Evolutionary conservation across 2,113 vertebrate genomes (phyloP).

Genomic region (Lota lota): DNA sequence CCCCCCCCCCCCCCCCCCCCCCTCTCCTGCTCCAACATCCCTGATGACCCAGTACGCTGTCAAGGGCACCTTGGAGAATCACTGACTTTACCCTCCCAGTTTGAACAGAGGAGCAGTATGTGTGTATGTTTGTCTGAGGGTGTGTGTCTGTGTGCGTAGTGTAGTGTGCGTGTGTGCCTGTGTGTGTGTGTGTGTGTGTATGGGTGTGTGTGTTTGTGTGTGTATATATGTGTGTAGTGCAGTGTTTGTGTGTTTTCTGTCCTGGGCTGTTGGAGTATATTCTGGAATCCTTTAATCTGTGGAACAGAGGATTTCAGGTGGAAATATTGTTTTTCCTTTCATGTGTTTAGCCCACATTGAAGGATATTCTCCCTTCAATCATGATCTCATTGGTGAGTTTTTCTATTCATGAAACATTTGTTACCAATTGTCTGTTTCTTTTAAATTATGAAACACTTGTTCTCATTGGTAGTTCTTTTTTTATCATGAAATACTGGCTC

Average conservation of each 20-base stretch:
- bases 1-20: background rate
- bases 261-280: slow-evolving; percentile 47
- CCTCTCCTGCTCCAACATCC: slow-evolving; percentile 13
- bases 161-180: background rate
- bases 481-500: background rate
- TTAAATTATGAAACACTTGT: no score
- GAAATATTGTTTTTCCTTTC: slow-evolving; percentile 15
- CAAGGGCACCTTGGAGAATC: slow-evolving; percentile 65
- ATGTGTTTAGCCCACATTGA: slow-evolving; percentile 40
- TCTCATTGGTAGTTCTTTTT: slow-evolving; percentile 24
- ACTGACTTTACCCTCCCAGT: slow-evolving; percentile 30
- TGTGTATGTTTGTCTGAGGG: background rate
- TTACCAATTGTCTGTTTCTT: no score
- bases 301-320: slow-evolving; percentile 1
- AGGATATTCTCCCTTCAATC: slow-evolving; percentile 44
- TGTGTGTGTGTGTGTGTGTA: background rate
- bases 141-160: slow-evolving; percentile 5
- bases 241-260: slow-evolving; percentile 24
- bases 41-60: slow-evolving; percentile 36
- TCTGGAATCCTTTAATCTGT: slow-evolving; percentile 49
- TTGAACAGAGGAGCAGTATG: background rate
- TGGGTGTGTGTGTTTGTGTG: background rate
- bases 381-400: background rate
- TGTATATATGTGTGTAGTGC: background rate
- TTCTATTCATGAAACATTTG: no score